A percentile compares a stretch with the other conserved stretches of the same genome.
Conservation (phyloP, 2,797 vertebrate genomes). For the Propithecus deckenii region DNA sequence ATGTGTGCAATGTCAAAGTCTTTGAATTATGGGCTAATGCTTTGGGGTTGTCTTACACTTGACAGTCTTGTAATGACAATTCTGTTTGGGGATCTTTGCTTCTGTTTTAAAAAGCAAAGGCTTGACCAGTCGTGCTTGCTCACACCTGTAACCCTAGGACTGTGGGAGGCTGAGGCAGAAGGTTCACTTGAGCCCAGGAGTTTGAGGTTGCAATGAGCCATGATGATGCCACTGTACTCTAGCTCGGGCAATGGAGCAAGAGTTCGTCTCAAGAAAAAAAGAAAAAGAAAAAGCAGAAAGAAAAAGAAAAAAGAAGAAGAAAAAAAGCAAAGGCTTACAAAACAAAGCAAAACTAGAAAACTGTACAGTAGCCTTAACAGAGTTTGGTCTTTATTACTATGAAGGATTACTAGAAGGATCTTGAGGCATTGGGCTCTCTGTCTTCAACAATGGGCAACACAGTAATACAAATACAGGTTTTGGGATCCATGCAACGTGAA, state of each 20-base stretch:
- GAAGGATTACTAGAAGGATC: not conserved
- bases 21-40: not conserved
- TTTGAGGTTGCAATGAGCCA: not conserved
- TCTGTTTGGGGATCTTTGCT: not conserved
- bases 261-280: not conserved
- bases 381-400: not conserved
- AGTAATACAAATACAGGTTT: not conserved
- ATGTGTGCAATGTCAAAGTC: not conserved
- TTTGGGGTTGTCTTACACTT: not conserved
- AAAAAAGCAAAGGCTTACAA: not conserved
- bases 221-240: not conserved
- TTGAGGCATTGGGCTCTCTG: not conserved
- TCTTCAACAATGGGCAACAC: not conserved
- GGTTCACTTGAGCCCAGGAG: not conserved
- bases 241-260: not conserved
- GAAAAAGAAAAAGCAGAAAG: not conserved
- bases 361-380: not conserved
- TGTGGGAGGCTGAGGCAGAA: not conserved
- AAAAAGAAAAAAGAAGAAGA: not conserved
- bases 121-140: not conserved
- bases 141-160: not conserved
- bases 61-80: not conserved
- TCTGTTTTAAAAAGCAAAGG: not conserved
- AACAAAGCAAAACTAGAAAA: conserved; percentile 24
- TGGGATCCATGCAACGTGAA: not conserved